Evolutionary conservation across 1,140 invertebrate species (phyloP).

Genomic region (Saccostrea echinata): DNA sequence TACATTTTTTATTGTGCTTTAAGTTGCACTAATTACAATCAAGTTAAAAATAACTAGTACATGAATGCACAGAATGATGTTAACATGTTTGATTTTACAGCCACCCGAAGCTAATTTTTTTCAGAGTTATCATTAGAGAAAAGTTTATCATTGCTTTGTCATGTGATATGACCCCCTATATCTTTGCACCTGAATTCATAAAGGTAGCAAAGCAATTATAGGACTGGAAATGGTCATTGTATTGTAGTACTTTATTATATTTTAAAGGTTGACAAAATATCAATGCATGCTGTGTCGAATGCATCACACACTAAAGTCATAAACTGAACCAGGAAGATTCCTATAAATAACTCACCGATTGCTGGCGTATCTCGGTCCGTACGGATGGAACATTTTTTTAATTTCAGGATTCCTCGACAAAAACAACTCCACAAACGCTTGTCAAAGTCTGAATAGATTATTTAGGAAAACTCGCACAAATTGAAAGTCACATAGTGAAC

Average conservation of each 20-base stretch:
- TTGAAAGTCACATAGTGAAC: constrained; percentile 3
- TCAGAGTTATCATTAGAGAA: neutral
- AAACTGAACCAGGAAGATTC: constrained; percentile 7
- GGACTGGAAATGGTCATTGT: neutral
- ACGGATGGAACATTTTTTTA: constrained; percentile 11
- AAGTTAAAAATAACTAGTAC: too few relatives aligned
- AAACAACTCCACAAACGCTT: neutral
- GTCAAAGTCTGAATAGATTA: neutral
- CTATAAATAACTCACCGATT: constrained; percentile 24
- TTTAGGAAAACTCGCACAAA: neutral
- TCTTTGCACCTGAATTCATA: too few relatives aligned
- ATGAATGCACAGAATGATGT: neutral
- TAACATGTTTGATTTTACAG: too few relatives aligned
- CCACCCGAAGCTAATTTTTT: too few relatives aligned
- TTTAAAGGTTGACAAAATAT: too few relatives aligned
- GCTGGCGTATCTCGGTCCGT: neutral
- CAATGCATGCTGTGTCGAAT: too few relatives aligned
- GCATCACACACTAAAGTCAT: too few relatives aligned
- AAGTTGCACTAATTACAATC: too few relatives aligned
- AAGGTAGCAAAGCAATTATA: too few relatives aligned
- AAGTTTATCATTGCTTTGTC: neutral
- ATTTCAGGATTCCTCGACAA: neutral
- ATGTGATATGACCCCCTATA: too few relatives aligned
- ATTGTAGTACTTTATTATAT: neutral
- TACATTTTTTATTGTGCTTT: too few relatives aligned